These are phyloP conservation scores for Crypturellus undulatus DNA, from an alignment of 2,113 vertebrate species.

Conservation along the genomic window DNA sequence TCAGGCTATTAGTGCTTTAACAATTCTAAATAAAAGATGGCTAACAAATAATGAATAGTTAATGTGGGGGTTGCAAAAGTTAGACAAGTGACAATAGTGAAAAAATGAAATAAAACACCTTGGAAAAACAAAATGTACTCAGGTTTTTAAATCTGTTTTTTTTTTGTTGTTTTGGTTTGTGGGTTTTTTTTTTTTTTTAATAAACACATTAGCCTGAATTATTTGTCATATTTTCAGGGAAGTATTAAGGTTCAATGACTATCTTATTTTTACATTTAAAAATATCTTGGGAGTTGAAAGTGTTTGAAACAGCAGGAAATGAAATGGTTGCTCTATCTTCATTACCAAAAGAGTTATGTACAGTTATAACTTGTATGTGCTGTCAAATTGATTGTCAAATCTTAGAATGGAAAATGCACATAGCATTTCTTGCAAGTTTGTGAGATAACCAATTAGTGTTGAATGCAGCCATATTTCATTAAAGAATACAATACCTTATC, in stretches of 20 bases:
- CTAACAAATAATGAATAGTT: neutral
- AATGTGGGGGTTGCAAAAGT: neutral
- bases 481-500: neutral
- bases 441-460: neutral
- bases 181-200: neutral
- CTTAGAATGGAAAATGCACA: neutral
- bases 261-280: neutral
- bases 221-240: neutral
- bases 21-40: neutral
- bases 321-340: neutral
- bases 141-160: neutral
- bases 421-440: neutral
- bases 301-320: neutral
- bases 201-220: neutral
- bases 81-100: accelerated
- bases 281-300: neutral
- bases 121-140: neutral
- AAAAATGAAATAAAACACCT: neutral
- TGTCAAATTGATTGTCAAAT: neutral
- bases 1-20: neutral
- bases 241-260: neutral
- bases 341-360: neutral
- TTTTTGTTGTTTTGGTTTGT: no score
- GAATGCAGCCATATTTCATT: neutral
- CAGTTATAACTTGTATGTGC: neutral